Base-by-base conservation (phyloP, 2,797 vertebrate genomes). In the Bovichtus variegatus region DNA sequence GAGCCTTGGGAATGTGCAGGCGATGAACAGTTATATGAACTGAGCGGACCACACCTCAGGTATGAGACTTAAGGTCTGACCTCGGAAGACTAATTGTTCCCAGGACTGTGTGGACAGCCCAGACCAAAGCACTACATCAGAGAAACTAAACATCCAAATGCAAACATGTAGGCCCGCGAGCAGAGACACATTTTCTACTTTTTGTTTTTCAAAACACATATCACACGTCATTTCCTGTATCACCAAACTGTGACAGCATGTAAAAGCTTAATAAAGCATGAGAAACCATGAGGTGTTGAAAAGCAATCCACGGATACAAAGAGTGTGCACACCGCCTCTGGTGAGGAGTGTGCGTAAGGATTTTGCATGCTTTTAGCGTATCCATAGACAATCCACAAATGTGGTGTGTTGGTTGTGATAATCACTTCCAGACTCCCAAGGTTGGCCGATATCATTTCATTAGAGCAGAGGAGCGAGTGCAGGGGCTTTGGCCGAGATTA, bases 371-470 rank as follows among this genome's bases (percentile, higher is more conserved):
- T 49, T 80, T 74, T 64, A 73, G 34, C 47, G 18, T 73, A 49
- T 41, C 51, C 18, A 74, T 38, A 51, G 77, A 84, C 59, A 57
- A 77, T 82, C 47, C 47, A 62, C 40, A 71, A 75, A 69, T 77
- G 74, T 71, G 46, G 82, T 59, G 78, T 71, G 73, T 49, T 57
- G 49, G 54, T 64, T 50, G 81, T 81, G 80, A 92, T 95, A 94
- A 96, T 95, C 85, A 95, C 78, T 91, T 90, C 90, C 94, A 96
- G 93, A 75, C 79, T 79, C 67, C 60, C 72, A 55, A 81, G 61
- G 83, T 78, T 84, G 85, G 79, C 78, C 54, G 71, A 92, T 93
- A 93, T 93, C 78, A 92, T 93, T 94, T 94, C 88, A 94, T 95
- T 92, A 92, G 89, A 57, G 77, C 53, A 53, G 71, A 77, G 70